Percentiles rank a stretch among this genome's conserved stretches.
Conservation (phyloP, 2,797 vertebrate species). For the Galagoides demidoff region DNA sequence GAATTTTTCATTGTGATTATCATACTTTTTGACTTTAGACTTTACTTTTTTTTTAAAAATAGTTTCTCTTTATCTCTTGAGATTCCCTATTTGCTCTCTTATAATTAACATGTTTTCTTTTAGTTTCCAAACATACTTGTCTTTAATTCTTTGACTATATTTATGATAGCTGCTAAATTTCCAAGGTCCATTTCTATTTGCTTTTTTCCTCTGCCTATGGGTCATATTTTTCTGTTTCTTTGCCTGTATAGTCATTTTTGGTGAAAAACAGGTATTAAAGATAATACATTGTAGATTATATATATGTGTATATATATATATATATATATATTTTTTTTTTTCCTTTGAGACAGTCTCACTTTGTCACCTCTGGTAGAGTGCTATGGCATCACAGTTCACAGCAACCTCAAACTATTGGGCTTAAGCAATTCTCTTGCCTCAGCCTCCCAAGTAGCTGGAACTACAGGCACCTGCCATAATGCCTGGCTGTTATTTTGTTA, state of each 20-base stretch:
- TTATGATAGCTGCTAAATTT: background rate
- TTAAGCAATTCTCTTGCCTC: too few species aligned
- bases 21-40: background rate
- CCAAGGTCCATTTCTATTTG: background rate
- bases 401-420: too few species aligned
- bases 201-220: background rate
- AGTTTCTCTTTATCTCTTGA: background rate
- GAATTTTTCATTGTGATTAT: background rate
- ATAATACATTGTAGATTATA: background rate
- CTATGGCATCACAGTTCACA: too few species aligned
- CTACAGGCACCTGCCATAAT: too few species aligned
- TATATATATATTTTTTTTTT: too few species aligned
- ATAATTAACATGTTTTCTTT: background rate
- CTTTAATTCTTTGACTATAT: background rate
- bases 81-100: background rate
- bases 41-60: background rate
- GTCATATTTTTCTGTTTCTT: background rate
- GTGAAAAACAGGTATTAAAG: background rate
- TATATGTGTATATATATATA: too few species aligned
- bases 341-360: too few species aligned
- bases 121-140: background rate
- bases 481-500: too few species aligned
- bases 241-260: background rate
- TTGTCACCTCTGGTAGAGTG: too few species aligned
- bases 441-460: too few species aligned